Percentiles rank a stretch among this genome's conserved stretches.
These are phyloP conservation scores for Apolygus lucorum DNA, from an alignment of 1,140 invertebrate species.

Conservation along the genomic window DNA sequence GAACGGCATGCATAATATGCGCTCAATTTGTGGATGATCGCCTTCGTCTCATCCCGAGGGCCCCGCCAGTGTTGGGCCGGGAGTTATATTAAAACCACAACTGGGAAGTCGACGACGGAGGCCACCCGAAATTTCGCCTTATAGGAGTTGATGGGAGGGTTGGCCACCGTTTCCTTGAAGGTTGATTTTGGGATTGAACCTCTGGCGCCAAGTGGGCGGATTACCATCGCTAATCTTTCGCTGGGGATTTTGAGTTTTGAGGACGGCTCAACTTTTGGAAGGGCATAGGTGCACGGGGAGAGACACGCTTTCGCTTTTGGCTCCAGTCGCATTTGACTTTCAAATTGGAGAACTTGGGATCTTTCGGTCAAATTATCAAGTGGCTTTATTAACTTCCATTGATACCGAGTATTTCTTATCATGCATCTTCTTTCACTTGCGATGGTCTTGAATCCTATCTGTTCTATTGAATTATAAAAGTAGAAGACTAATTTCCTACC, in stretches of 20 bases:
- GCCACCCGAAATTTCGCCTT: not conserved
- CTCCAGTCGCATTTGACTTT: not conserved
- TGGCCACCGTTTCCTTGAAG: not conserved
- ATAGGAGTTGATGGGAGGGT: too few species aligned
- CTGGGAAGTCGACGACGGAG: not conserved
- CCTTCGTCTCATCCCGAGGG: not conserved
- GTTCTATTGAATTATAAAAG: too few species aligned
- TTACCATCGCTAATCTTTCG: constrained; percentile 9
- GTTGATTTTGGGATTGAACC: not conserved
- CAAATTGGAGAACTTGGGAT: not conserved
- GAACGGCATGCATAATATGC: constrained; percentile 18
- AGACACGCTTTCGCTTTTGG: not conserved
- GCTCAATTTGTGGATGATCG: constrained; percentile 5
- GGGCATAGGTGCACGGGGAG: not conserved
- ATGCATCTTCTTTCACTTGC: too few species aligned
- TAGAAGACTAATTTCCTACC: too few species aligned
- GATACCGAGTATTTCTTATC: too few species aligned
- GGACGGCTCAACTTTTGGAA: too few species aligned
- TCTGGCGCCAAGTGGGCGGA: not conserved
- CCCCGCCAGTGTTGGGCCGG: not conserved
- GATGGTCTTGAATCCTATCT: too few species aligned
- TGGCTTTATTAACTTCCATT: too few species aligned
- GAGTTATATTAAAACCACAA: constrained; percentile 17
- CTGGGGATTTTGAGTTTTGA: too few species aligned
- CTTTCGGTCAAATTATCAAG: too few species aligned